Evolutionary conservation across 2,797 vertebrate genomes (phyloP).

Genomic region (Falco cherrug): DNA sequence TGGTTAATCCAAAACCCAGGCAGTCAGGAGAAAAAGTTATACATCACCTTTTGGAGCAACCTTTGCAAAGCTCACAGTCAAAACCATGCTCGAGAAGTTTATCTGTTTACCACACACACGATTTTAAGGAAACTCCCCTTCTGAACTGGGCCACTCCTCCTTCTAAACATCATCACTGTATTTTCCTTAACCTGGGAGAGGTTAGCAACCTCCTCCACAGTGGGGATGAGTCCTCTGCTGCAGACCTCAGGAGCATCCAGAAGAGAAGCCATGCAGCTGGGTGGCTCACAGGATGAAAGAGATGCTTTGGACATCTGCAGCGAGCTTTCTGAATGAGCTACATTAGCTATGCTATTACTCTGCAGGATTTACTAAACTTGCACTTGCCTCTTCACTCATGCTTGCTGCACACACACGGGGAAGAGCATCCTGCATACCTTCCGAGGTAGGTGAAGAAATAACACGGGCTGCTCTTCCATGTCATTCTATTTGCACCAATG

Average conservation of each 20-base stretch:
- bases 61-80: neutral
- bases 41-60: neutral
- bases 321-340: neutral
- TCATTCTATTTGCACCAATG: neutral
- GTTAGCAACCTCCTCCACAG: neutral
- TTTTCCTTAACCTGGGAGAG: neutral
- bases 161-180: neutral
- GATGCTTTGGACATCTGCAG: neutral
- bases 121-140: neutral
- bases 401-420: neutral
- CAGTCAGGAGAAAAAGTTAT: neutral
- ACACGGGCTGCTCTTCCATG: neutral
- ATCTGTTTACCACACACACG: neutral
- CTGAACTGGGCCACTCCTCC: neutral
- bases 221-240: neutral
- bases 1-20: neutral
- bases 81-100: neutral
- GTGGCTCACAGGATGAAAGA: neutral
- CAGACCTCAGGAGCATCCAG: neutral
- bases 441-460: neutral
- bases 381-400: neutral
- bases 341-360: neutral
- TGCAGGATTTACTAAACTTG: neutral
- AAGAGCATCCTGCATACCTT: fast-evolving
- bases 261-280: no score